Evolutionary conservation across 1,140 invertebrate genomes (phyloP).

Genomic region (Oedothorax gibbosus): DNA sequence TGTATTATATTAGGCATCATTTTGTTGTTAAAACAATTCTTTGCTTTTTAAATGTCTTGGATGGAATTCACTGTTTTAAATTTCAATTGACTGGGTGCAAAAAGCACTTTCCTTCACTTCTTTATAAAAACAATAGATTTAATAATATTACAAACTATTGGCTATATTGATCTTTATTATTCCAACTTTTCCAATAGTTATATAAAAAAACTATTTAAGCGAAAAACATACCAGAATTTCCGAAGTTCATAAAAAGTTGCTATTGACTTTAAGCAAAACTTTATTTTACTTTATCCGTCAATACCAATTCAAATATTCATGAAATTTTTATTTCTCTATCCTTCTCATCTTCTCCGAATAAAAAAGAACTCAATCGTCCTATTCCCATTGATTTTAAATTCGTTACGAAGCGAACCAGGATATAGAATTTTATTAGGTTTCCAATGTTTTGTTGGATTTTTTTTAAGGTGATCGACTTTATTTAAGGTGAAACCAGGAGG

Average conservation of each 20-base stretch:
- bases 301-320: constrained; percentile 39
- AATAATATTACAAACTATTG: too few relatives aligned
- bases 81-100: too few relatives aligned
- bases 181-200: too few relatives aligned
- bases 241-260: constrained; percentile 14
- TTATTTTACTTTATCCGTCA: constrained; percentile 16
- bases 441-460: constrained; percentile 9
- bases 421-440: constrained; percentile 49
- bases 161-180: too few relatives aligned
- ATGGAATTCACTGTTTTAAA: too few relatives aligned
- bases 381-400: constrained; percentile 46
- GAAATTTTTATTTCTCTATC: background rate
- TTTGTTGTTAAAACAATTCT: too few relatives aligned
- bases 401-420: constrained; percentile 24
- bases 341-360: constrained; percentile 4
- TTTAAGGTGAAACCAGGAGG: background rate
- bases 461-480: constrained; percentile 21
- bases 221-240: too few relatives aligned
- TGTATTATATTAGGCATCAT: too few relatives aligned
- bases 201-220: too few relatives aligned
- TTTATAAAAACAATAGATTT: too few relatives aligned
- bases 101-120: too few relatives aligned
- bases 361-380: constrained; percentile 35
- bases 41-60: too few relatives aligned
- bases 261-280: constrained; percentile 18